These are phyloP conservation scores for Tyto alba DNA, from an alignment of 2,113 vertebrate species.

Conservation along the genomic window DNA sequence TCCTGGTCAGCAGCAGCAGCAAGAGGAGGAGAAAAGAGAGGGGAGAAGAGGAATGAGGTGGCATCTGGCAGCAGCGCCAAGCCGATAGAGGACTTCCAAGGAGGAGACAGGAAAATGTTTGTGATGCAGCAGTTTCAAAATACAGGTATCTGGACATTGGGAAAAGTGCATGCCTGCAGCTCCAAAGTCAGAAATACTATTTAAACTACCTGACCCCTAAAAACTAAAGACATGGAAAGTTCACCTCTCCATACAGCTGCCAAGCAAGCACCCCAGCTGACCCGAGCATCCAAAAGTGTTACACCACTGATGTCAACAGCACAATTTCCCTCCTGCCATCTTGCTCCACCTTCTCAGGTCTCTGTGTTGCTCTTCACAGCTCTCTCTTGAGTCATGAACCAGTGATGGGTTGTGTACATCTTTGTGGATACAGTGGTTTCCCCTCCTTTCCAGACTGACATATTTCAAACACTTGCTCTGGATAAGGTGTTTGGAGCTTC, in stretches of 20 bases:
- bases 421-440: slow-evolving; percentile 13
- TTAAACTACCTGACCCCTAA: not conserved
- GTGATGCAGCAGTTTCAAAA: not conserved
- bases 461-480: slow-evolving; percentile 10
- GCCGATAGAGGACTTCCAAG: not conserved
- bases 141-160: not conserved
- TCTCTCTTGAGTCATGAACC: not conserved
- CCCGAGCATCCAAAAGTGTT: not conserved
- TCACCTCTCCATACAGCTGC: not conserved
- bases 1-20: not conserved
- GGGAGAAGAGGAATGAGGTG: not conserved
- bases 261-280: not conserved
- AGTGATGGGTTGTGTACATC: not conserved
- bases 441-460: not conserved
- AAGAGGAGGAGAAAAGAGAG: not conserved
- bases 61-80: not conserved
- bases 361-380: not conserved
- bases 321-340: not conserved
- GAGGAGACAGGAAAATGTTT: not conserved
- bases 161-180: not conserved
- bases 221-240: not conserved
- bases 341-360: not conserved
- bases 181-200: not conserved
- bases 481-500: not conserved
- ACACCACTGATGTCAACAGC: not conserved